Base-by-base conservation (phyloP, 2,888 invertebrate species). In the Herminia tarsipennalis region DNA sequence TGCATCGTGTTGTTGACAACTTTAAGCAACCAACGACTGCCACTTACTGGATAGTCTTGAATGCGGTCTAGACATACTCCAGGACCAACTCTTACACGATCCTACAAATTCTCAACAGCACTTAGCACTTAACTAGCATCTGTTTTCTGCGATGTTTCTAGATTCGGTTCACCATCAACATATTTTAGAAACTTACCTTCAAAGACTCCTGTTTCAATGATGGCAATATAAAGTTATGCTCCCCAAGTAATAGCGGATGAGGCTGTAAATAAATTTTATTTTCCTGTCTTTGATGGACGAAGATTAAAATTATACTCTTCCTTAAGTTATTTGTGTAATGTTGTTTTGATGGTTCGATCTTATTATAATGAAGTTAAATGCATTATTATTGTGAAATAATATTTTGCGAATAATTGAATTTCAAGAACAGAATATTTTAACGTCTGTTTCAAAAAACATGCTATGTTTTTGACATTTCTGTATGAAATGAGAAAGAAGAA, bases 201-300 rank as follows among this genome's bases (percentile, higher is more conserved):
- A 50, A 53, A 53, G 30, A 18, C 14, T 9, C 21, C 5, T 14
- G 20, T 41, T 22, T 45, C 34, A 56, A 58, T 57, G 44, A 38
- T 42, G 52, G 53, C 39, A 54, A 47, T 55, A 55, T 41, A 47
- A 58, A 52, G 50, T 69, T 58, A 67, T 50, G 30, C 41, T 10
- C 35, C 56, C 20, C 28, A 44, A 45, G 20, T 47, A 47, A 47
- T 65, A 61, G 50, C 47, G 16, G 16, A 56, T 46, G 25, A 41
- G 33, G 38, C 25, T 41, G 38, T 56, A 51, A 45, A 60, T 49
- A 60, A 44, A 56, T 43, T 56, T 50, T 45, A 65, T 40, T 39
- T 37, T 28, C 47, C 37, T 29, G 6, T 22, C 42, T 53, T 66
- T 61, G 50, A 61, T 41, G 53, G 50, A 18, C 22, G 45, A 35